phyloP scores from a whole-genome alignment of 2,888 invertebrate species.

The Protonemura montana region DNA sequence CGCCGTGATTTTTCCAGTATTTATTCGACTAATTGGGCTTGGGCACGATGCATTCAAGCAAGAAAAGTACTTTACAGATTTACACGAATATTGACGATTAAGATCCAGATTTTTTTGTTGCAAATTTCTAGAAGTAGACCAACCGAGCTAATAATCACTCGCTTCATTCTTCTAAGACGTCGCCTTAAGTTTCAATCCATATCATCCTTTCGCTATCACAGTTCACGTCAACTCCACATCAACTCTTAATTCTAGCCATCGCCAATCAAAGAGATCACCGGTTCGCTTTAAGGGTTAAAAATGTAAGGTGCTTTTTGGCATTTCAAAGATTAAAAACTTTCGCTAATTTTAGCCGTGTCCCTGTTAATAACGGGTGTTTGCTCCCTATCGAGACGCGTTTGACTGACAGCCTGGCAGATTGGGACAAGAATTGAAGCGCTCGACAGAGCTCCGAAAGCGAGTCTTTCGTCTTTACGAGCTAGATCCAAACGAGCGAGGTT shows the following conservation, averaged over 20 bases:
- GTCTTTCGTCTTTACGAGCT: neutral
- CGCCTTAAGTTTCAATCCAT: conserved; percentile 19
- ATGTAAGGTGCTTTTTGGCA: conserved; percentile 24
- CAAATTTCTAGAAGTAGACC: conserved; percentile 21
- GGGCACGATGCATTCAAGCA: neutral
- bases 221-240: neutral
- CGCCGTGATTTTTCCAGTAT: neutral
- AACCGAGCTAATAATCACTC: neutral
- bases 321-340: conserved; percentile 27
- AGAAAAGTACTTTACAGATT: neutral
- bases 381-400: neutral
- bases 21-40: neutral
- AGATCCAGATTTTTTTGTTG: neutral
- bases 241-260: conserved; percentile 32
- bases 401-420: neutral
- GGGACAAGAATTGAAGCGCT: neutral
- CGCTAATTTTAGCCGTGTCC: conserved; percentile 29
- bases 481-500: neutral
- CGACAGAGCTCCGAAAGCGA: neutral
- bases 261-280: conserved; percentile 14
- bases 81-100: neutral
- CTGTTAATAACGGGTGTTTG: conserved; percentile 26
- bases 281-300: conserved; percentile 39
- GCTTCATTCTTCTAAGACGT: neutral
- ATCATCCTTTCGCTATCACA: conserved; percentile 32